Evolutionary conservation across 2,888 invertebrate genomes (phyloP).

Genomic region (Microdon myrmicae): DNA sequence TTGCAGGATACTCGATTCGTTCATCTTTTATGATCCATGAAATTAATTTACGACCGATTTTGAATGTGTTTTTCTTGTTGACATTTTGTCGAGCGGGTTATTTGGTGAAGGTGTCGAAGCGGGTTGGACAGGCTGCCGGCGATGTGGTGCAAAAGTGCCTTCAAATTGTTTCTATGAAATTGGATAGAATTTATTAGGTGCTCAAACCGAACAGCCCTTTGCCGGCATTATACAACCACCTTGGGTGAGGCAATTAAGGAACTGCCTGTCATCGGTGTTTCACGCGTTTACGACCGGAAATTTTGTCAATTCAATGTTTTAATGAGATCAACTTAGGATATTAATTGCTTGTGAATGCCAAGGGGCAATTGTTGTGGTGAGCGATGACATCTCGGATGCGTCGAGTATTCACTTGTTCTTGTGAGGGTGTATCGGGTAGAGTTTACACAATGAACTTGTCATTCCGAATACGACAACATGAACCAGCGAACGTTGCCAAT

Average conservation of each 20-base stretch:
- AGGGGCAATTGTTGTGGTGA: too few species aligned
- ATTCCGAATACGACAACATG: too few species aligned
- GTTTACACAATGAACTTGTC: too few species aligned
- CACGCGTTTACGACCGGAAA: constrained; percentile 37
- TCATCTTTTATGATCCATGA: constrained; percentile 63
- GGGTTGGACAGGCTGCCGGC: not conserved
- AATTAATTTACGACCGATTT: constrained; percentile 64
- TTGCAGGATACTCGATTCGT: constrained; percentile 11
- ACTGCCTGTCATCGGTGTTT: constrained; percentile 40
- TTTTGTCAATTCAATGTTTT: constrained; percentile 9
- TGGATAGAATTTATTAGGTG: constrained; percentile 36
- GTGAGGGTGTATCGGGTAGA: too few species aligned
- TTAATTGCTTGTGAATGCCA: constrained; percentile 23
- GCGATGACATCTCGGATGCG: too few species aligned
- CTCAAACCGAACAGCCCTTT: constrained; percentile 29
- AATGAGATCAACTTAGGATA: constrained; percentile 11
- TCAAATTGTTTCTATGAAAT: constrained; percentile 37
- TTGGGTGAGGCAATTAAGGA: constrained; percentile 35
- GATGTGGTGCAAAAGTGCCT: constrained; percentile 46
- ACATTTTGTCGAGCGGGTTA: constrained; percentile 32
- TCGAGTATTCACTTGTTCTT: too few species aligned
- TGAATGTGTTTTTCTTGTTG: constrained; percentile 45
- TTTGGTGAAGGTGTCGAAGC: constrained; percentile 31
- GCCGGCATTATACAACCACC: constrained; percentile 8
- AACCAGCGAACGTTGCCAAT: too few species aligned